These are phyloP conservation scores for Eira barbara DNA, from an alignment of 2,113 vertebrate genomes.

Conservation along the genomic window DNA sequence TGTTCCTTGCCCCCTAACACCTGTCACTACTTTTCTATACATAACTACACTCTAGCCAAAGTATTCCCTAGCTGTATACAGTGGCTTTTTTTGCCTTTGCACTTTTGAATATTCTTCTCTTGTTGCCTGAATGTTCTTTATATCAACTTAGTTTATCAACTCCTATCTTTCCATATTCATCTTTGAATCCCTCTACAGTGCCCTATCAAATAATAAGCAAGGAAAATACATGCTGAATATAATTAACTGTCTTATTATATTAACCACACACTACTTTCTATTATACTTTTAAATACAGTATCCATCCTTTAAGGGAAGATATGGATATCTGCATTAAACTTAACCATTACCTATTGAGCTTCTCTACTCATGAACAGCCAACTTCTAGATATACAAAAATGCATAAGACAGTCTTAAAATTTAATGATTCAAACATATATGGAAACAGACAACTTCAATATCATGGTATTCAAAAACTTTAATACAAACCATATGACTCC, in stretches of 20 bases:
- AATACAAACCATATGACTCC: not conserved
- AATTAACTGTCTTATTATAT: constrained; percentile 19
- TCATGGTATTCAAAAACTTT: not conserved
- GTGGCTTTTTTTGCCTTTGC: not conserved
- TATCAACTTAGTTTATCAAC: not conserved
- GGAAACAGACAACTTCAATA: not conserved
- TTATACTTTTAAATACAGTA: not conserved
- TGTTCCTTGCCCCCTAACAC: not conserved
- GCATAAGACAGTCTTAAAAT: not conserved
- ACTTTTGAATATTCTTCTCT: constrained; percentile 14
- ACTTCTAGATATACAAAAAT: not conserved
- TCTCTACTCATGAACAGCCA: not conserved
- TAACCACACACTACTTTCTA: not conserved
- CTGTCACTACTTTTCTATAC: constrained; percentile 33
- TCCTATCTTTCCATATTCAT: not conserved
- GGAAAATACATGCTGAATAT: not conserved
- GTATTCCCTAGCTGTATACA: not conserved
- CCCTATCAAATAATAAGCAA: not conserved
- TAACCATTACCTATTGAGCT: not conserved
- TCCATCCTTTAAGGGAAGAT: not conserved
- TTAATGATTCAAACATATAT: not conserved
- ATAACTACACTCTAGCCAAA: constrained; percentile 36
- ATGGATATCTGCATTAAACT: not conserved
- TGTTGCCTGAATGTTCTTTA: not conserved
- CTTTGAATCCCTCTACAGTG: not conserved